Evolutionary conservation across 1,140 invertebrate genomes (phyloP).

Genomic region (Ceratina japonica): DNA sequence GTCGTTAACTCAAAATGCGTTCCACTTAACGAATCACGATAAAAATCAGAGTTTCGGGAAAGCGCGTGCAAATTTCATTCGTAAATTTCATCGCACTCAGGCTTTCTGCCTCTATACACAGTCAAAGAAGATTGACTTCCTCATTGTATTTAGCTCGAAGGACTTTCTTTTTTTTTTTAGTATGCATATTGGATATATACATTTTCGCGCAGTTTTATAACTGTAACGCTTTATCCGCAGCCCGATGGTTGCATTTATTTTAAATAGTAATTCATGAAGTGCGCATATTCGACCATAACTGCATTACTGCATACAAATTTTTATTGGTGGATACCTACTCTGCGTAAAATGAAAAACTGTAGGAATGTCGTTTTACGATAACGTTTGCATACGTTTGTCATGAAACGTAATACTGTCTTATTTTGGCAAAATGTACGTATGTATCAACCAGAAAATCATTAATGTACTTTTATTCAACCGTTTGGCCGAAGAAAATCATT

Average conservation of each 20-base stretch:
- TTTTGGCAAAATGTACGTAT: not conserved
- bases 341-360: not conserved
- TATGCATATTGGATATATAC: slow-evolving; percentile 12
- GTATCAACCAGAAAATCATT: not conserved
- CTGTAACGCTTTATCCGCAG: not conserved
- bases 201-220: not conserved
- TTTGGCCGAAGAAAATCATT: not conserved
- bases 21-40: not conserved
- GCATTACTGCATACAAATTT: no score
- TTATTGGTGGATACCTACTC: not conserved
- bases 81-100: not conserved
- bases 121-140: not conserved
- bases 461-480: not conserved
- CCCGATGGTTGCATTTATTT: not conserved
- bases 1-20: slow-evolving; percentile 6
- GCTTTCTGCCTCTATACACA: not conserved
- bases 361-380: not conserved
- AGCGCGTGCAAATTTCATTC: not conserved
- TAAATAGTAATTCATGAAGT: not conserved
- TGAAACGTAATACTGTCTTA: not conserved
- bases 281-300: not conserved
- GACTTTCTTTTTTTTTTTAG: not conserved
- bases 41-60: slow-evolving; percentile 10
- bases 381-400: not conserved
- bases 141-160: not conserved